These are phyloP conservation scores for Chlorodrepanis virens DNA, from an alignment of 2,113 vertebrate species.

Conservation along the genomic window DNA sequence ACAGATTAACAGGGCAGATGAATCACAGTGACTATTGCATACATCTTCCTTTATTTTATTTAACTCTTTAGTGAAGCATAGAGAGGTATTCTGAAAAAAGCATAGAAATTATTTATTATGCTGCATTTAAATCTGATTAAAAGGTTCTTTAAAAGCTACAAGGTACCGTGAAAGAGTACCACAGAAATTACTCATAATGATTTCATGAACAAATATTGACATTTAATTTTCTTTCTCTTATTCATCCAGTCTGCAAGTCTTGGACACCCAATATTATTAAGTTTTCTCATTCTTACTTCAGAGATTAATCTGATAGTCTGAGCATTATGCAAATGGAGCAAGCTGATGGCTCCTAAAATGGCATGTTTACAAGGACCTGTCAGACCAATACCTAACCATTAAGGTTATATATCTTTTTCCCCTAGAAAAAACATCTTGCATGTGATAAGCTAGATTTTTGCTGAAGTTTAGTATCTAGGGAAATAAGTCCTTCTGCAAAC, in stretches of 20 bases:
- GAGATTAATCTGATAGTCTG: neutral
- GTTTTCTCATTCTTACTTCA: neutral
- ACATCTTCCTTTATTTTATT: neutral
- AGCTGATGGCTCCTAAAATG: neutral
- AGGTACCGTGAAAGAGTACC: neutral
- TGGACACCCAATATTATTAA: neutral
- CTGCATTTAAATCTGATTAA: neutral
- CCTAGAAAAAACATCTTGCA: neutral
- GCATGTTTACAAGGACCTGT: neutral
- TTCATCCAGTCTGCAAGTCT: neutral
- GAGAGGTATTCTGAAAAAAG: neutral
- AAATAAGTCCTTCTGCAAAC: neutral
- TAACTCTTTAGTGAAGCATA: neutral
- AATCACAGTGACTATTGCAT: neutral
- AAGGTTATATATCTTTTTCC: neutral
- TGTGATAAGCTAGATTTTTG: neutral
- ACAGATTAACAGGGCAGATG: neutral
- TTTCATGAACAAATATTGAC: slow-evolving; percentile 21
- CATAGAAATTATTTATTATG: neutral
- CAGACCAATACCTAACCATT: neutral
- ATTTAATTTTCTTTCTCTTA: slow-evolving; percentile 8
- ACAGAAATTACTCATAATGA: neutral
- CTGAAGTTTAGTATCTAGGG: neutral
- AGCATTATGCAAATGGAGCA: neutral
- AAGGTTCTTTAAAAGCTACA: neutral